Percentiles rank a stretch among this genome's conserved stretches.
phyloP scores from a whole-genome alignment of 2,797 vertebrate genomes.

The Leptoclinus maculatus region DNA sequence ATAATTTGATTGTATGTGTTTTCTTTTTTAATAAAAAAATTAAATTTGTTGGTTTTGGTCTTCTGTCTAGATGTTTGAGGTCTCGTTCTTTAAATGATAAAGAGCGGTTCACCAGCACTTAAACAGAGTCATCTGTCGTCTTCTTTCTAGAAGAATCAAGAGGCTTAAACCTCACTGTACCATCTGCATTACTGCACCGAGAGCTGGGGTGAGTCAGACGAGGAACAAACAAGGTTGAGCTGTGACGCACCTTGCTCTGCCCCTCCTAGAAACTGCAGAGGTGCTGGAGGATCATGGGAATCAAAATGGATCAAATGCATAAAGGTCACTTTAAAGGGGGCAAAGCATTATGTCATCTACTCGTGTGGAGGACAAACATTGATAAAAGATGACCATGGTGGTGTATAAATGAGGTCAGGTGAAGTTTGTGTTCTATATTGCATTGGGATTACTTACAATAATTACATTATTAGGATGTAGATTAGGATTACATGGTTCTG shows the following conservation, averaged over 20 bases:
- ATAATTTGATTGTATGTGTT: constrained; percentile 73
- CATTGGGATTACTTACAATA: neutral
- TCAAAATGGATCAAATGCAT: constrained; percentile 35
- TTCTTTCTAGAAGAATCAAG: constrained; percentile 3
- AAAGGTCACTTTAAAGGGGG: constrained; percentile 6
- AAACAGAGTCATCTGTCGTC: constrained; percentile 41
- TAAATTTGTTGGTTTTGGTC: neutral
- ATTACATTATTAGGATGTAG: neutral
- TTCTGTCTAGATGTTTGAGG: neutral
- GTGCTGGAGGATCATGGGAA: constrained; percentile 50
- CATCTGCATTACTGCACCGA: constrained; percentile 55
- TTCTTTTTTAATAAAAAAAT: constrained; percentile 70
- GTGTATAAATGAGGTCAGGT: neutral
- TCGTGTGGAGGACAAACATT: neutral
- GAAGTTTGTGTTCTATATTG: neutral
- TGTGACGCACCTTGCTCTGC: constrained; percentile 68
- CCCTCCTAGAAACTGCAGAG: constrained; percentile 74
- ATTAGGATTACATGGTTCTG: neutral
- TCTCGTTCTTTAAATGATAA: constrained; percentile 1
- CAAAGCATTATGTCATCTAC: neutral
- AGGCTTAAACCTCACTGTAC: constrained; percentile 43
- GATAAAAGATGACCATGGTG: neutral
- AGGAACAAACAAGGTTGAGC: constrained; percentile 69
- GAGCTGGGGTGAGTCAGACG: constrained; percentile 73
- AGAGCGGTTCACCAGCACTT: constrained; percentile 9